Evolutionary conservation across 2,797 vertebrate genomes (phyloP), one percentile per base, ranked within the genome.

Genomic region (Spea hammondii): DNA sequence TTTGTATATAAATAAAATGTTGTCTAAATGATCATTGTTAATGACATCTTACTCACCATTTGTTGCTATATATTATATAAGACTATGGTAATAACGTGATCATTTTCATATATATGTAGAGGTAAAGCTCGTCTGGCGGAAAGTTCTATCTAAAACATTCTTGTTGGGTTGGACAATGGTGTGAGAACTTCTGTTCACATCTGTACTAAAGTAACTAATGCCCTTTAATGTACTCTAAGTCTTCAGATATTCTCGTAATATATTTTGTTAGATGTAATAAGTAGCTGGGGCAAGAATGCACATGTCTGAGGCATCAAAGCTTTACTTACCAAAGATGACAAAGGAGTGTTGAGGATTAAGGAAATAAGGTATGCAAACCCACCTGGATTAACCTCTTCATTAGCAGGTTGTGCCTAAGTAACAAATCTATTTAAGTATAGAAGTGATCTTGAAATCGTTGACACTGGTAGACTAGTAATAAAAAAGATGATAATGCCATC

Each of bases 161-260:
- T 2, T n/a, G n/a, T n/a, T 32, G 32, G 86, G 85, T 86, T 86
- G 88, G 74, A 62, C 71, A 72, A n/a, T 8, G 17, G 8, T 55
- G 70, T 49, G 17, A 3, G 51, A 10, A 54, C 48, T 32, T 32
- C 4, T 65, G 6, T 46, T 44, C 14, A 32, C 14, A 32, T 51
- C n/a, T 69, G 12, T 54, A 60, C 47, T 14, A 3, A 48, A 13
- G 5, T 67, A 68, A 68, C 51, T 50, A 79, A 49, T 46, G 49
- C 55, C 14, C 60, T 72, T 69, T 64, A 49, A 74, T 53, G n/a
- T 49, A 13, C 50, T 57, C 4, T 12, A 17, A 69, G 46, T 51
- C 67, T 17, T n/a, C 50, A 65, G 46, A 70, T 75, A n/a, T 62
- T 62, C 11, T 32, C 14, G 6, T 49, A 12, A 53, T 51, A 69